These are phyloP conservation scores for Oncorhynchus nerka DNA, from an alignment of 2,113 vertebrate species.

Conservation along the genomic window DNA sequence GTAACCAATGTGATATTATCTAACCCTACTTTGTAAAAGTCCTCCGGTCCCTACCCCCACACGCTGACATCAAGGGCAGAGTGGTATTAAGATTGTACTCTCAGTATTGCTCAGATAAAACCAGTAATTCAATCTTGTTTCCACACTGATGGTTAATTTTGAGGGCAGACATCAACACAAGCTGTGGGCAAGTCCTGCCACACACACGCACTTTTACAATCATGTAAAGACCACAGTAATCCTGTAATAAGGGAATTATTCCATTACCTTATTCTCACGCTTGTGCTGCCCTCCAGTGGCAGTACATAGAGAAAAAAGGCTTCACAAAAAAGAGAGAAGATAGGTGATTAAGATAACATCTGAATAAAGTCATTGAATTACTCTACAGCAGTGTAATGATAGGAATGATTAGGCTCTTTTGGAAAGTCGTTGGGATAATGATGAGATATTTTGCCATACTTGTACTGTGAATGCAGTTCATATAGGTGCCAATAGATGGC, in stretches of 20 bases:
- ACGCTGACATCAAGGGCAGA: neutral
- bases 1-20: neutral
- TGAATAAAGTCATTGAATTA: neutral
- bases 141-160: neutral
- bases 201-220: neutral
- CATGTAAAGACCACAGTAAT: neutral
- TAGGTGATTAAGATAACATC: too few species aligned
- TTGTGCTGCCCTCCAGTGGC: conserved; percentile 62
- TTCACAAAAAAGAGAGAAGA: too few species aligned
- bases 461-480: neutral
- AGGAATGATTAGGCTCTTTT: neutral
- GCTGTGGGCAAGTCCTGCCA: neutral
- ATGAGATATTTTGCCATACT: neutral
- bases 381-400: neutral
- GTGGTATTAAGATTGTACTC: neutral
- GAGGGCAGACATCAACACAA: neutral
- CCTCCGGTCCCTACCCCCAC: neutral
- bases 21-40: neutral
- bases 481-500: neutral
- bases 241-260: neutral
- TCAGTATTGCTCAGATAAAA: conserved; percentile 2
- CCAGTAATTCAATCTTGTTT: neutral
- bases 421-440: neutral
- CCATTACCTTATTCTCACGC: neutral
- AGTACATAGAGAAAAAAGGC: neutral